Evolutionary conservation across 2,797 vertebrate species (phyloP).

Genomic region (Enteromius argenteus): DNA sequence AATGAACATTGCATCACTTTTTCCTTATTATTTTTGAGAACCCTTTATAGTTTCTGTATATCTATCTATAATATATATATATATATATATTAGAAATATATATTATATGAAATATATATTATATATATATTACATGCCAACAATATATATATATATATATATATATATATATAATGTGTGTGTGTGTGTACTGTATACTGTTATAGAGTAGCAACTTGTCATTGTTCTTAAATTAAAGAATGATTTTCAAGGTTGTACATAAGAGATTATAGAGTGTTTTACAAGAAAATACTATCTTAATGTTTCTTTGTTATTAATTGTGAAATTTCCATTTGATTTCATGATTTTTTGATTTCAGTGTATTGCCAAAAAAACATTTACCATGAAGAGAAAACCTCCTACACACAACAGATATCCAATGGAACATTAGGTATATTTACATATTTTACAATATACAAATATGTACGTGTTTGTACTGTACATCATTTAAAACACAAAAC

Average conservation of each 20-base stretch:
- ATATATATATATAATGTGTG: too few relatives aligned
- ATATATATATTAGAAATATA: too few relatives aligned
- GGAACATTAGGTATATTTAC: conserved; percentile 27
- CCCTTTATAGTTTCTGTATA: not conserved
- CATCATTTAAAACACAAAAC: conserved; percentile 11
- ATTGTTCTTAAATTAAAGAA: not conserved
- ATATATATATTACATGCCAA: too few relatives aligned
- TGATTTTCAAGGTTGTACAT: not conserved
- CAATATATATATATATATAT: too few relatives aligned
- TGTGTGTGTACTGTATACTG: too few relatives aligned
- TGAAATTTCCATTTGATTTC: not conserved
- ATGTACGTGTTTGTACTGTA: conserved; percentile 4
- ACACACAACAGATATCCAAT: not conserved
- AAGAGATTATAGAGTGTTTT: not conserved
- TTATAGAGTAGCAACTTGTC: not conserved
- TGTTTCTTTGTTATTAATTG: not conserved
- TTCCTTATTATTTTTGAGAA: not conserved
- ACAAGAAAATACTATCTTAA: not conserved
- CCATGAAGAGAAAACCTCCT: not conserved
- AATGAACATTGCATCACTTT: not conserved
- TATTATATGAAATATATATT: too few relatives aligned
- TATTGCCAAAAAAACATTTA: not conserved
- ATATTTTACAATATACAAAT: conserved; percentile 42
- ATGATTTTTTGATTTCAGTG: not conserved
- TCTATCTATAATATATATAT: too few relatives aligned